Evolutionary conservation across 2,113 vertebrate species (phyloP).

Genomic region (Gadus chalcogrammus): DNA sequence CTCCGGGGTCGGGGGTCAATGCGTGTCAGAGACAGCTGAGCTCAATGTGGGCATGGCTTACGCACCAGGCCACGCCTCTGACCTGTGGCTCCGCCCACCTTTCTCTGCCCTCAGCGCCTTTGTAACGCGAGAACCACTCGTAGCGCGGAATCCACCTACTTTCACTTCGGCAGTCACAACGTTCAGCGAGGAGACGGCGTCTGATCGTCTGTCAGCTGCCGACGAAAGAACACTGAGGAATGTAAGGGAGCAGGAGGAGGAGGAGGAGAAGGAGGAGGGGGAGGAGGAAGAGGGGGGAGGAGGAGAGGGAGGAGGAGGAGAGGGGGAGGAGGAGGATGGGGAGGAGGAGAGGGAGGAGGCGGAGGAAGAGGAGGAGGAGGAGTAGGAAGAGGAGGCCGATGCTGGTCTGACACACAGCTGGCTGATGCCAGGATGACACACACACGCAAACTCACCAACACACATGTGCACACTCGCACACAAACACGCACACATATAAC

Average conservation of each 20-base stretch:
- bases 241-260: background rate
- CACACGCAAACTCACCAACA: background rate
- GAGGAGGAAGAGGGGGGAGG: background rate
- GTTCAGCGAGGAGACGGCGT: conserved; percentile 60
- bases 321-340: background rate
- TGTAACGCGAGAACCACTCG: conserved; percentile 72
- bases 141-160: conserved; percentile 73
- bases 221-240: conserved; percentile 27
- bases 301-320: background rate
- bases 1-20: too few relatives aligned
- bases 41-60: conserved; percentile 36
- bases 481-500: background rate
- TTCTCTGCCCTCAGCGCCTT: conserved; percentile 47
- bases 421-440: background rate
- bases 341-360: background rate
- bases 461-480: background rate
- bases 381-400: too few relatives aligned
- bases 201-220: conserved; percentile 63
- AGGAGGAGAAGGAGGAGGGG: background rate
- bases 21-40: conserved; percentile 40
- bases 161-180: conserved; percentile 73
- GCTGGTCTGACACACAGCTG: too few relatives aligned
- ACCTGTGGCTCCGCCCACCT: conserved; percentile 49
- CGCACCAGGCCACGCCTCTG: conserved; percentile 21
- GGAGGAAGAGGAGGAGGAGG: too few relatives aligned